Evolutionary conservation across 2,888 invertebrate genomes (phyloP), one percentile per base, ranked within the genome.

Genomic region (Drosophila pseudotalamancana): DNA sequence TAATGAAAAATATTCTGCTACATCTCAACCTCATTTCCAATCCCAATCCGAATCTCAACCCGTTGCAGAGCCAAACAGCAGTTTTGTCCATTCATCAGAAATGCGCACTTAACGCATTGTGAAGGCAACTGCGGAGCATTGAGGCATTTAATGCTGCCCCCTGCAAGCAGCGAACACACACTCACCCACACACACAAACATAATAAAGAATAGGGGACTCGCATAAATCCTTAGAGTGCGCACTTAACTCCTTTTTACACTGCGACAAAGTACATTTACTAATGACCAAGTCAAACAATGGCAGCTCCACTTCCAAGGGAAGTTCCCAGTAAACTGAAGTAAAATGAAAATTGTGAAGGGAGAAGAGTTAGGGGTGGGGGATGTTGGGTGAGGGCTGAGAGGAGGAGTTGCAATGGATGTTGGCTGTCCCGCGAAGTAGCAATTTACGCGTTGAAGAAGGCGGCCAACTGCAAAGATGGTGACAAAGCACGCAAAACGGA

Each of bases 201-300:
- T 27, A 29, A 42, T 23, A 19, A 29, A 21, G 31, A 37, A 51
- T 39, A 49, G 25, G 18, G 25, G 59, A 53, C 45, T 64, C 56
- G 53, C 62, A 87, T 77, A 84, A 84, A 84, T 83, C 87, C 84
- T 86, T 83, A 87, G 84, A 87, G 87, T 87, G 87, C 81, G 68
- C 87, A 84, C 87, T 83, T 83, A 83, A 86, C 87, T 83, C 78
- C 84, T 86, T 83, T 86, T 84, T 85, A 82, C 65, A 70, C 79
- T 70, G 72, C 78, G 87, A 86, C 86, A 87, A 84, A 87, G 81
- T 87, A 87, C 87, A 84, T 84, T 84, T 84, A 84, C 83, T 84
- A 84, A 84, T 84, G 83, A 84, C 83, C 84, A 87, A 87, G 84
- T 87, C 84, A 84, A 84, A 87, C 83, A 84, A 84, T 78, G 70